Conservation (phyloP, 2,113 vertebrate genomes). For the Poicephalus gulielmi region DNA sequence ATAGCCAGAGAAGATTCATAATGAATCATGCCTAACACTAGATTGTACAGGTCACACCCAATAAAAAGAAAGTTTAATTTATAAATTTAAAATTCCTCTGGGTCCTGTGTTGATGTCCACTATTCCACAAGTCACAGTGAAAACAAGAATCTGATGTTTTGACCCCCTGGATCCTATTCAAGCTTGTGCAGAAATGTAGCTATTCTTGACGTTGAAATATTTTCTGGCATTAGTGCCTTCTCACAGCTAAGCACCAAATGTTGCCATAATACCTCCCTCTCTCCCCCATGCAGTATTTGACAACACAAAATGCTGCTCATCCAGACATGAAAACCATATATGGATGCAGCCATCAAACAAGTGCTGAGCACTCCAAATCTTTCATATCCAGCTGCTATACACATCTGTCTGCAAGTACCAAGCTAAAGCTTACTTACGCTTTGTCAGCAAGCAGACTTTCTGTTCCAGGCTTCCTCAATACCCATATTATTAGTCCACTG, state of each 20-base stretch:
- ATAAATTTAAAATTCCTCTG: not conserved
- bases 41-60: not conserved
- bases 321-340: constrained; percentile 24
- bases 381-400: constrained; percentile 50
- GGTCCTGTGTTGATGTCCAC: not conserved
- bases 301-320: constrained; percentile 24
- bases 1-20: not conserved
- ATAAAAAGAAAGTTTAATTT: not conserved
- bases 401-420: constrained; percentile 43
- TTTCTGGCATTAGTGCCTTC: not conserved
- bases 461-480: constrained; percentile 27
- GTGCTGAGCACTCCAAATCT: constrained; percentile 38
- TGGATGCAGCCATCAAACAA: constrained; percentile 1
- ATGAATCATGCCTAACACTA: not conserved
- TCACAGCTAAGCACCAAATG: not conserved
- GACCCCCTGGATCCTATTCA: not conserved
- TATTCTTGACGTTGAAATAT: not conserved
- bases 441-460: constrained; percentile 52
- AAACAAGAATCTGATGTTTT: not conserved
- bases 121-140: not conserved
- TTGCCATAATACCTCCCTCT: not conserved
- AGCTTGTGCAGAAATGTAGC: not conserved
- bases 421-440: constrained; percentile 42
- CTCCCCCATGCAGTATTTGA: not conserved
- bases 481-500: not conserved